These are phyloP conservation scores for Cepaea nemoralis DNA, from an alignment of 1,140 invertebrate species.

Conservation along the genomic window DNA sequence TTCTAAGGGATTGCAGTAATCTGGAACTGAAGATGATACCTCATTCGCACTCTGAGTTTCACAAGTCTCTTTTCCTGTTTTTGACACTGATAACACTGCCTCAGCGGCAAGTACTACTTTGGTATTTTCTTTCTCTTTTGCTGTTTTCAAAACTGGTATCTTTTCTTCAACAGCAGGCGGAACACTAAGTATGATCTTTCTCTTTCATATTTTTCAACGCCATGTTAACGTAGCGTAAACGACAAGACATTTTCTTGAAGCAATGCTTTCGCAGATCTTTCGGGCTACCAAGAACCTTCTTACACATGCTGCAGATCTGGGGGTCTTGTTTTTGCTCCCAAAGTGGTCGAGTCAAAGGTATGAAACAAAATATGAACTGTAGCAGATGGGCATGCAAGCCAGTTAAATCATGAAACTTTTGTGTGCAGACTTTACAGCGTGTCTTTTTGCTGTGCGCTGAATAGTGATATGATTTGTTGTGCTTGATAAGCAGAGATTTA, in stretches of 20 bases:
- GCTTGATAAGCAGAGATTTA: background rate
- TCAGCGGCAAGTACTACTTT: background rate
- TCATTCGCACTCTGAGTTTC: background rate
- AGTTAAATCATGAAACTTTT: background rate
- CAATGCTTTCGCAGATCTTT: slow-evolving; percentile 21
- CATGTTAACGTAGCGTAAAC: slow-evolving; percentile 16
- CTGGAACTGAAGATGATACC: background rate
- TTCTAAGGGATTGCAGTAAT: background rate
- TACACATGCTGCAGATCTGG: slow-evolving; percentile 20
- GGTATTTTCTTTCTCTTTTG: too few species aligned
- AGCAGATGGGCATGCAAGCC: slow-evolving; percentile 24
- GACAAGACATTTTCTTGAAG: slow-evolving; percentile 27
- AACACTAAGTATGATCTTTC: background rate
- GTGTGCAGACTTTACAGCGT: slow-evolving; percentile 20
- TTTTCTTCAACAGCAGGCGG: too few species aligned
- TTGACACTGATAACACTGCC: background rate
- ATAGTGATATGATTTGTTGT: background rate
- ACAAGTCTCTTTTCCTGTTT: background rate
- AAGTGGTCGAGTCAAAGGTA: slow-evolving; percentile 2
- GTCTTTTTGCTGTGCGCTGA: background rate
- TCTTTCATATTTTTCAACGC: background rate
- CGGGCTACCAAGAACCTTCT: background rate
- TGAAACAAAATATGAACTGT: slow-evolving; percentile 12
- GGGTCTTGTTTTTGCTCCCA: slow-evolving; percentile 5
- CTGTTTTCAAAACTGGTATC: too few species aligned